Evolutionary conservation across 2,888 invertebrate genomes (phyloP).

Genomic region (Caenorhabditis japonica): DNA sequence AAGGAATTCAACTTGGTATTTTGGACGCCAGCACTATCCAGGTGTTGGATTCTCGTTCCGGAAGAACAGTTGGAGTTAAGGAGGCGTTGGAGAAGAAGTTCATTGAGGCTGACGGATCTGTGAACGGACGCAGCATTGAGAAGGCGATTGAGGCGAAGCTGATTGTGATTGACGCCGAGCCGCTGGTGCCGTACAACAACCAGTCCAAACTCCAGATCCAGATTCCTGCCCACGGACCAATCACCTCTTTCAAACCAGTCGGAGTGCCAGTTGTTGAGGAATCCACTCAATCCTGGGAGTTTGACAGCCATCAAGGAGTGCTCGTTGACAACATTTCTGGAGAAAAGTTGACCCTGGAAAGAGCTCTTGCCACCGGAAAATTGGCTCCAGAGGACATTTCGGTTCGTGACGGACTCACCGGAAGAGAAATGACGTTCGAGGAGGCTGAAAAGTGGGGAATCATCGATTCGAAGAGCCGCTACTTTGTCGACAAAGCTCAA

Average conservation of each 20-base stretch:
- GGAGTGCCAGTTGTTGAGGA: constrained; percentile 76
- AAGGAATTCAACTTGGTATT: constrained; percentile 81
- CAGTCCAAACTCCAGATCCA: constrained; percentile 75
- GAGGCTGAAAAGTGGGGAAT: constrained; percentile 79
- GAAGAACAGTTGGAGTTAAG: constrained; percentile 86
- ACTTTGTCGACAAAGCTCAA: constrained; percentile 76
- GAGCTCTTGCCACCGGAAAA: constrained; percentile 80
- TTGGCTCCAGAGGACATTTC: constrained; percentile 79
- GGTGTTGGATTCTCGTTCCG: constrained; percentile 87
- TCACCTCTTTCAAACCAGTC: constrained; percentile 76
- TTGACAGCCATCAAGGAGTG: constrained; percentile 86
- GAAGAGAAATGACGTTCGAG: constrained; percentile 81
- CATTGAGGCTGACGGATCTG: constrained; percentile 71
- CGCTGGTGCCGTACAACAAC: constrained; percentile 62
- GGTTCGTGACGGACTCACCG: constrained; percentile 85
- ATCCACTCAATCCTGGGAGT: constrained; percentile 75
- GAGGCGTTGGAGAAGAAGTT: constrained; percentile 88
- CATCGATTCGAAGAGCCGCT: constrained; percentile 76
- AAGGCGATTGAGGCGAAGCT: constrained; percentile 72
- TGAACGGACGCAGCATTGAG: constrained; percentile 67
- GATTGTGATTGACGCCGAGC: constrained; percentile 72
- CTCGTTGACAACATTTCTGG: constrained; percentile 83
- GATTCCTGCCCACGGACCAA: constrained; percentile 73
- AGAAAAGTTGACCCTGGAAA: constrained; percentile 83
- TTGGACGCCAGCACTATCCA: constrained; percentile 86